Base-by-base conservation (phyloP, 1,140 invertebrate species). In the Chymomyza costata region DNA sequence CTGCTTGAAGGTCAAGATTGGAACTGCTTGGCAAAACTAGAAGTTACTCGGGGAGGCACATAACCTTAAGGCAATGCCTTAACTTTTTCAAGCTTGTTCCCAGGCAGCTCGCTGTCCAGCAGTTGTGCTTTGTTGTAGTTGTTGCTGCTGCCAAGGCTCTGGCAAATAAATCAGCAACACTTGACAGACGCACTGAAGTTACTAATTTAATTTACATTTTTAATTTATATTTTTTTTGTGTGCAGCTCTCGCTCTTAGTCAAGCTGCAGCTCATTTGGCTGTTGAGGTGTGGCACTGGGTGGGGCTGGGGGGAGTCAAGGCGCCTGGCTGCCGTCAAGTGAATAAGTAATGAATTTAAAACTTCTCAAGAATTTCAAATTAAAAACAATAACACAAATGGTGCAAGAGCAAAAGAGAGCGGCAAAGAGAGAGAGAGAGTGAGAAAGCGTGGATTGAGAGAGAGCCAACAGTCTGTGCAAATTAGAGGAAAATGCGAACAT, bases 281-380 rank as follows among this genome's bases (percentile, higher is more conserved):
- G 32, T 10, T 34, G 8, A 61, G 43, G 54, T 52, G 34, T 58
- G 56, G 25, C 5, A 5, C 10, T 28, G 5, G 25, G 25, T 28
- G 5, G 5, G 10, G 25, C n/a, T 34, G n/a, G 13, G 31, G 5
- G 7, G 13, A 6, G 7, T 5, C n/a, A 6, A 11, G 7, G 13
- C 48, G 28, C 44, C 41, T 54, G n/a, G 34, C 35, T 74, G 5
- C 8, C 68, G 74, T 80, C 73, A 80, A 80, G 73, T 73, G 73
- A 80, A 80, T 80, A 80, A 80, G 73, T 80, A 80, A 80, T 80
- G 73, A 80, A 80, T 80, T 80, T 81, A 81, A 69, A 80, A 80
- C 73, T 80, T 80, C 64, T 68, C 56, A 78, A 80, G 73, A 80
- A 80, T 80, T 80, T 80, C 73, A 80, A 80, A 80, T 80, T 80